Evolutionary conservation across 2,797 vertebrate species (phyloP), one percentile per base, ranked within the genome.

Genomic region (Coccyzus lansbergi): DNA sequence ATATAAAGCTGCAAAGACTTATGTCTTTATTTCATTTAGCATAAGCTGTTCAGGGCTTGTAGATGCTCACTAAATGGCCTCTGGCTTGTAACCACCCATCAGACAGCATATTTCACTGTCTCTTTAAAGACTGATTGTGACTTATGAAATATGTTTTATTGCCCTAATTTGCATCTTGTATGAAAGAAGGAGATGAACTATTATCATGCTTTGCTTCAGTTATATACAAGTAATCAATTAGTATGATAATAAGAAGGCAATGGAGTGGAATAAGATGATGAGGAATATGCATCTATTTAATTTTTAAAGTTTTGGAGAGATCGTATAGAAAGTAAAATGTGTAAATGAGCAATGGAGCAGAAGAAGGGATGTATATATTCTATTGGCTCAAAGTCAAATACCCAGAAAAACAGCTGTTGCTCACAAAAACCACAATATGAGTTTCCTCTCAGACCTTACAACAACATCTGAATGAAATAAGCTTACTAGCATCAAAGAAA

Each of bases 181-280:
- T 88, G 55, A 83, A 92, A 90, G 71, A 87, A 80, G 5, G 15
- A 83, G 46, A 82, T 86, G 24, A 93, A 84, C 38, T 53, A 46
- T 88, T 92, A 64, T 38, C 42, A 69, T 49, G 28, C 65, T 81
- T 88, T 95, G 16, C 31, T 78, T 95, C 85, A 64, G 65, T 86
- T 90, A 93, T 53, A 86, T 8, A 90, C n/a, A 92, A 86, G 59
- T 88, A 95, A 95, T 88, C 88, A 95, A 93, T 95, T 94, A 91
- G 49, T 84, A 90, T 90, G 74, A 90, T 94, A 94, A 96, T 93
- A 95, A 90, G 80, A 90, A 93, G 44, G 63, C 36, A 93, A 93
- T 88, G 80, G 42, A 93, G 74, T 95, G 88, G 80, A 96, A 78
- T 91, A 94, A 92, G 33, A 34, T 71, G 53, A 88, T 78, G 65